Base-by-base conservation (phyloP, 2,888 invertebrate genomes). In the Masnerella sp. region DNA sequence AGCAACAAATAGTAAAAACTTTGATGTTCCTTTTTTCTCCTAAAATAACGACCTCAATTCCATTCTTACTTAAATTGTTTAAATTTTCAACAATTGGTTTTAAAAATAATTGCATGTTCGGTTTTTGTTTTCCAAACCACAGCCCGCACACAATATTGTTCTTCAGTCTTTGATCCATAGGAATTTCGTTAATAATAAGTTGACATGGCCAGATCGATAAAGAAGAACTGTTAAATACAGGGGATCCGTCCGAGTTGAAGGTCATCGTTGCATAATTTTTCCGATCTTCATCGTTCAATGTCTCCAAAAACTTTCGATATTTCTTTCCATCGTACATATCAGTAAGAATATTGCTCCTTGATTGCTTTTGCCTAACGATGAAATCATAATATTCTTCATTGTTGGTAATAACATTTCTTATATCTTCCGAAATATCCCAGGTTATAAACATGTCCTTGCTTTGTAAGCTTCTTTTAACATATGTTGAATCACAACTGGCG, bases 111-210 rank as follows among this genome's bases (percentile, higher is more conserved):
- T 76, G 30, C 67, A 56, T 56, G 5, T 56, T 14, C 11, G 42
- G 51, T 51, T 51, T 51, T 5, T 51, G 14, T 18, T 20, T 5
- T 11, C 51, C 77, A 28, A 52, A 76, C 71, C 74, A 76, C 15
- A 77, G 22, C 18, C 65, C 69, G 8, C 45, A 38, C n/a, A 71
- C 32, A 15, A 76, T 54, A 34, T 51, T 58, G n/a, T 62, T 61
- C 17, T 47, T 28, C 12, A 32, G 30, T 40, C 67, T 40, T 20
- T 42, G 38, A 17, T 70, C 5, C 1, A 54, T 67, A 30, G 72
- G 70, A 5, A 77, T 11, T 38, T 78, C 77, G 62, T 74, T 79
- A 0, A 74, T 34, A 15, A 65, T 65, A 22, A 62, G 20, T 52
- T 68, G 68, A 8, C 61, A 68, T 17, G 71, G 68, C 70, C 71